A percentile compares a stretch with the other conserved stretches of the same genome.
Conservation (phyloP, 2,113 vertebrate genomes). For the Panurus biarmicus region DNA sequence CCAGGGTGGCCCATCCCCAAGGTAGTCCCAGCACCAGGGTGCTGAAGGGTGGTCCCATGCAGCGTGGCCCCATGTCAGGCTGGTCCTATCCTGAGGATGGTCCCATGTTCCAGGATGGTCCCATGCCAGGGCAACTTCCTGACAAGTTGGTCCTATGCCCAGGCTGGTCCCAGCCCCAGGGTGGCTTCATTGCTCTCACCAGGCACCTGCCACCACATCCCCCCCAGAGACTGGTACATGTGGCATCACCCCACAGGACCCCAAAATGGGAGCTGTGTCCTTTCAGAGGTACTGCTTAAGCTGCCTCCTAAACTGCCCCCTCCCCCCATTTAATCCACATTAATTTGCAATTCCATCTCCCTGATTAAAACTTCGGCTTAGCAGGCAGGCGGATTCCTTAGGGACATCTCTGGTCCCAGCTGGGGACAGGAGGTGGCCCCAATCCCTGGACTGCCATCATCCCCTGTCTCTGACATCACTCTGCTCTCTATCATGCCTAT, state of each 20-base stretch:
- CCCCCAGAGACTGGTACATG: neutral
- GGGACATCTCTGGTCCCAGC: neutral
- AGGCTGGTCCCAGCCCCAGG: neutral
- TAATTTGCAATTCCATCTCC: slow-evolving; percentile 37
- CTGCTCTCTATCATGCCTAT: neutral
- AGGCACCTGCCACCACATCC: neutral
- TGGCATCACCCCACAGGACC: accelerated
- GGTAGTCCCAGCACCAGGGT: neutral
- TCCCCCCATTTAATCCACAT: neutral
- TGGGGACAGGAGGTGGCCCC: neutral
- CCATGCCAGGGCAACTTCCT: neutral
- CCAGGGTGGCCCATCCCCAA: neutral
- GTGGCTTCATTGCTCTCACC: neutral
- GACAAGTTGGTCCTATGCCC: neutral
- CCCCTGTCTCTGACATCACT: neutral
- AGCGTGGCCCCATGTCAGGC: neutral
- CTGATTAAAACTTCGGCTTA: neutral
- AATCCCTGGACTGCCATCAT: neutral
- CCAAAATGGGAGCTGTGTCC: accelerated
- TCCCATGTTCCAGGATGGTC: neutral
- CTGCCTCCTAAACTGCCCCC: neutral
- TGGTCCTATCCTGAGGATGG: neutral
- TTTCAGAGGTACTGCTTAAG: neutral
- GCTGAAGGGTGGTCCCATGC: neutral
- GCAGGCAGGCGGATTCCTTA: neutral